Base-by-base conservation (phyloP, 2,113 vertebrate species). In the Beaufortia kweichowensis region DNA sequence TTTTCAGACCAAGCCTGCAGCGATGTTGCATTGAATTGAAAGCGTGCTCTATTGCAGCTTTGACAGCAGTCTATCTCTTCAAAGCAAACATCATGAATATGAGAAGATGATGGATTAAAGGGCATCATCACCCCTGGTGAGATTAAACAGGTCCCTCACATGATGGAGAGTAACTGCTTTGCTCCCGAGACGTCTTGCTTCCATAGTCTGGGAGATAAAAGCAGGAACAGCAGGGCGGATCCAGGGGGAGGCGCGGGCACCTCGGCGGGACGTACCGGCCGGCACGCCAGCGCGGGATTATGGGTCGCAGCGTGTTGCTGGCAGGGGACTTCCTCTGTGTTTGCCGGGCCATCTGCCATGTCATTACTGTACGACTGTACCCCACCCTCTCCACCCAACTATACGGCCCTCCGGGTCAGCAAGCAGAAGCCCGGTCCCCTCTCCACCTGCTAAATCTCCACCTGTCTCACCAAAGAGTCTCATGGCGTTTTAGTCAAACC, bases 131-230 rank as follows among this genome's bases (percentile, higher is more conserved):
- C 69, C 33, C 33, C 57, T 61, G 50, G 39, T 68, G 69, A 76
- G 81, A 79, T 75, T 69, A 82, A 79, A 50, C 64, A 39, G 21
- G 61, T 64, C 55, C 65, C 69, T 70, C 48, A 24, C 15, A 55
- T 26, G 70, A 50, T 33, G 21, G 41, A 19, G 28, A n/a, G 56
- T 15, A 50, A 35, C 46, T 46, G 29, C 4, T 29, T 8, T 4
- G 69, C 35, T 50, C 62, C 43, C 14, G 57, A 61, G 66, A 75
- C 28, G 19, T 39, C 70, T 55, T 21, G 31, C 41, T 50, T 79
- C 63, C 23, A 60, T 74, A 53, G 26, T 76, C 63, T 55, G 11
- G 31, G 59, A 82, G 81, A 85, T 84, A 55, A 84, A 79, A 75
- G 74, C 24, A 1, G 2, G 26, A 48, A 55, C 29, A 41, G 50